Evolutionary conservation across 2,797 vertebrate species (phyloP).

Genomic region (Tangara arthus): DNA sequence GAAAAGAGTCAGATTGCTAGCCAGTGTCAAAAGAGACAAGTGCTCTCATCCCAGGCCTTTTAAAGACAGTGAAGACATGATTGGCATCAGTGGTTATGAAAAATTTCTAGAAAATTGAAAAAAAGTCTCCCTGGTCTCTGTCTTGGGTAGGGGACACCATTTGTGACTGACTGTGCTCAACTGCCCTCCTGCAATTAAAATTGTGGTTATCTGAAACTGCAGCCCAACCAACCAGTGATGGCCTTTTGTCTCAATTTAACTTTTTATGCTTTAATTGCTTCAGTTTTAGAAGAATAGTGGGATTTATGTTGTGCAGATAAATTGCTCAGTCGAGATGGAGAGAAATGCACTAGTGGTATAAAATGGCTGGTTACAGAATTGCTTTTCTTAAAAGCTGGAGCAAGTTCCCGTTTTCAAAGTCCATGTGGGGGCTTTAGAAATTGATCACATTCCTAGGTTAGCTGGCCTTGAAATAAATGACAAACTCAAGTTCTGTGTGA

Average conservation of each 20-base stretch:
- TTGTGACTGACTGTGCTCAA: accelerated
- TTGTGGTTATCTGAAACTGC: not conserved
- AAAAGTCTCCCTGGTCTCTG: not conserved
- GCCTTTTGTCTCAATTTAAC: not conserved
- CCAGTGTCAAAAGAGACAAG: not conserved
- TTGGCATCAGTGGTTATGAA: not conserved
- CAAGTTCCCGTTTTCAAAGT: not conserved
- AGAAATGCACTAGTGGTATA: not conserved
- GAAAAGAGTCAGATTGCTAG: not conserved
- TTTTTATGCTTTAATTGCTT: not conserved
- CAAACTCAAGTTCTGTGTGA: not conserved
- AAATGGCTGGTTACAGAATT: not conserved
- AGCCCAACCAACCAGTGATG: not conserved
- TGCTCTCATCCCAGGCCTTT: not conserved
- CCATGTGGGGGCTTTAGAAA: not conserved
- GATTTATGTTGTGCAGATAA: not conserved
- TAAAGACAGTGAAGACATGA: not conserved
- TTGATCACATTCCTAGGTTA: not conserved
- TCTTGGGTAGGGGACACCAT: not conserved
- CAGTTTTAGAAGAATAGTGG: not conserved
- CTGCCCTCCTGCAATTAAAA: not conserved
- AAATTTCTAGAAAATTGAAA: not conserved
- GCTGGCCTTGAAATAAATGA: not conserved
- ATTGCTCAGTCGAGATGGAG: not conserved
- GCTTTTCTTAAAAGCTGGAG: not conserved